A percentile compares a stretch with the other conserved stretches of the same genome.
Evolutionary conservation across 2,888 invertebrate species (phyloP).

Genomic region (Meteorus colon): DNA sequence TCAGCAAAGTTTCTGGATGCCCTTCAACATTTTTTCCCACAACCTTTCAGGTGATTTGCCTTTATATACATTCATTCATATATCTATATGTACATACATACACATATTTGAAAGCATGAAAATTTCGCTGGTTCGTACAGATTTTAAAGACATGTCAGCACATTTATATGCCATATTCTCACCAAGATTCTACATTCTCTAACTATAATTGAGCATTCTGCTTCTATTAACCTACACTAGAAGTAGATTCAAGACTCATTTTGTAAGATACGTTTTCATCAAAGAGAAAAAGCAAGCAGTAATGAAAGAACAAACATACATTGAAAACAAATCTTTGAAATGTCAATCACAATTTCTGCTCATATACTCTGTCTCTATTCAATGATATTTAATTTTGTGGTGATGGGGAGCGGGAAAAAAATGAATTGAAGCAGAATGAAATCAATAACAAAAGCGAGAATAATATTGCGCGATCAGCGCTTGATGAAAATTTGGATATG

Average conservation of each 20-base stretch:
- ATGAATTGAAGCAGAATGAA: not conserved
- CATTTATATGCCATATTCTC: not conserved
- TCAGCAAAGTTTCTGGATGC: conserved; percentile 39
- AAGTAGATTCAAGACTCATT: too few relatives aligned
- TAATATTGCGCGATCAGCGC: too few relatives aligned
- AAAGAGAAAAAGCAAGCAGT: too few relatives aligned
- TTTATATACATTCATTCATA: conserved; percentile 7
- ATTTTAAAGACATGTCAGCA: conserved; percentile 13
- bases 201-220: not conserved
- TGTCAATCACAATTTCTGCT: too few relatives aligned
- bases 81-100: not conserved
- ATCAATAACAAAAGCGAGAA: not conserved
- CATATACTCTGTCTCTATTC: too few relatives aligned
- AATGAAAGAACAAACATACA: too few relatives aligned
- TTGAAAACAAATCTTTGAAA: too few relatives aligned
- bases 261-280: too few relatives aligned
- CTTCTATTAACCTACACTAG: not conserved
- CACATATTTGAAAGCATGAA: not conserved
- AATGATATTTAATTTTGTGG: too few relatives aligned
- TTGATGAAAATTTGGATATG: too few relatives aligned
- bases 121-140: conserved; percentile 17
- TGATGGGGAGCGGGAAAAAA: too few relatives aligned
- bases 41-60: conserved; percentile 28
- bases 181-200: not conserved
- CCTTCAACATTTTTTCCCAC: conserved; percentile 16